A percentile compares a stretch with the other conserved stretches of the same genome.
Conservation (phyloP, 2,888 invertebrate species). For the Argyresthia goedartella region DNA sequence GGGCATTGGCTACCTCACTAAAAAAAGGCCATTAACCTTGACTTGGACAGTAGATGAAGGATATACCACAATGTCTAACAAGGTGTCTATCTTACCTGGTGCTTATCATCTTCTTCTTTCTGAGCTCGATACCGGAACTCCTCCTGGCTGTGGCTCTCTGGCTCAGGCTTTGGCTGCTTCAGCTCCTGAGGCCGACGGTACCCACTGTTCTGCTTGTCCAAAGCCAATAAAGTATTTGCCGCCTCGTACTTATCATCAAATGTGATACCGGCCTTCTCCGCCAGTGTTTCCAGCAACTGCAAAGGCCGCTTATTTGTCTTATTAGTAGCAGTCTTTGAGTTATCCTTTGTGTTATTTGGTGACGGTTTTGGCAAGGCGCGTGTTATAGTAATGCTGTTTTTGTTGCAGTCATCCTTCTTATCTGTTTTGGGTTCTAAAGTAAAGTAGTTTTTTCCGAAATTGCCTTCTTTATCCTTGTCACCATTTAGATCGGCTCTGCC, state of each 20-base stretch:
- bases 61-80: too few species aligned
- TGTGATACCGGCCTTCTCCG: slow-evolving; percentile 80
- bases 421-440: slow-evolving; percentile 56
- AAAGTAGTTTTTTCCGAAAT: slow-evolving; percentile 54
- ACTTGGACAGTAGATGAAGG: too few species aligned
- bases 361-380: slow-evolving; percentile 50
- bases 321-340: slow-evolving; percentile 31
- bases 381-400: slow-evolving; percentile 64
- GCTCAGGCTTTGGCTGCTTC: slow-evolving; percentile 49
- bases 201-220: slow-evolving; percentile 74
- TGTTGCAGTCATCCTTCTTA: slow-evolving; percentile 60
- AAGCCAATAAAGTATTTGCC: slow-evolving; percentile 73
- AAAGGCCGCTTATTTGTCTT: slow-evolving; percentile 55
- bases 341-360: slow-evolving; percentile 36
- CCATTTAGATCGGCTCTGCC: slow-evolving; percentile 27
- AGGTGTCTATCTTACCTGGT: slow-evolving; percentile 33
- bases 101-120: slow-evolving; percentile 61
- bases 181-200: slow-evolving; percentile 46
- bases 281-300: slow-evolving; percentile 79
- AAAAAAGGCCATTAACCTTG: too few species aligned
- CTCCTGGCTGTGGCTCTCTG: slow-evolving; percentile 40
- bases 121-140: slow-evolving; percentile 53
- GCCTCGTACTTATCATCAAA: slow-evolving; percentile 82
- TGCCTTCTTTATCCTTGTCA: slow-evolving; percentile 53
- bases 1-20: too few species aligned